Evolutionary conservation across 2,113 vertebrate genomes (phyloP).

Genomic region (Myotis yumanensis): DNA sequence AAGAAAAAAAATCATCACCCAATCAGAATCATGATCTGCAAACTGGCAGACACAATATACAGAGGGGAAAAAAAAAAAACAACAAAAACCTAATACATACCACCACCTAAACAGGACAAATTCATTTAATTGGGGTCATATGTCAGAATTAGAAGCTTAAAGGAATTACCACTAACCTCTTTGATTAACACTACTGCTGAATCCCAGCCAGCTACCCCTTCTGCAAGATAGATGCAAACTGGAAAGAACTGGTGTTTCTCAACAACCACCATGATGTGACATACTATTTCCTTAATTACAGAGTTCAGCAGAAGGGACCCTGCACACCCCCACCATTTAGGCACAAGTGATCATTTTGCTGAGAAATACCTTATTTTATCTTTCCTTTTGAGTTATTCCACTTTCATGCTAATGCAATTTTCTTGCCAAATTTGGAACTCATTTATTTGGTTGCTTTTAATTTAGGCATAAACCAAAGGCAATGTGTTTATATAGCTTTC

Average conservation of each 20-base stretch:
- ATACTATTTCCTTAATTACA: background rate
- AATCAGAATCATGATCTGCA: background rate
- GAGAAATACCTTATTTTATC: background rate
- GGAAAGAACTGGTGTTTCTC: background rate
- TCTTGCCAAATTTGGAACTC: constrained; percentile 10
- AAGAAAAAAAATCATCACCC: background rate
- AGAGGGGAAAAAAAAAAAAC: background rate
- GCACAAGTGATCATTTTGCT: background rate
- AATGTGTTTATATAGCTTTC: constrained; percentile 5
- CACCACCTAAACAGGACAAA: background rate
- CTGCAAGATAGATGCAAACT: background rate
- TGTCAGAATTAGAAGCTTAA: background rate
- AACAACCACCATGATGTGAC: background rate
- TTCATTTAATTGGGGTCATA: background rate
- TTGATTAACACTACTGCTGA: background rate
- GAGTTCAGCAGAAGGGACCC: background rate
- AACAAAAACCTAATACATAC: background rate
- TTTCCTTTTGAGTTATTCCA: constrained; percentile 32
- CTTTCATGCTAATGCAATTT: background rate
- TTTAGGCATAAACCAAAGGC: constrained; percentile 38
- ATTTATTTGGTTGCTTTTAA: constrained; percentile 28
- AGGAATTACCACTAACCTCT: background rate
- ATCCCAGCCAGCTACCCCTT: background rate
- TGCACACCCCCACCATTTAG: background rate
- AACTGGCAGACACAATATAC: background rate